Conservation (phyloP, 2,797 vertebrate genomes). For the Eidolon dupreanum region DNA sequence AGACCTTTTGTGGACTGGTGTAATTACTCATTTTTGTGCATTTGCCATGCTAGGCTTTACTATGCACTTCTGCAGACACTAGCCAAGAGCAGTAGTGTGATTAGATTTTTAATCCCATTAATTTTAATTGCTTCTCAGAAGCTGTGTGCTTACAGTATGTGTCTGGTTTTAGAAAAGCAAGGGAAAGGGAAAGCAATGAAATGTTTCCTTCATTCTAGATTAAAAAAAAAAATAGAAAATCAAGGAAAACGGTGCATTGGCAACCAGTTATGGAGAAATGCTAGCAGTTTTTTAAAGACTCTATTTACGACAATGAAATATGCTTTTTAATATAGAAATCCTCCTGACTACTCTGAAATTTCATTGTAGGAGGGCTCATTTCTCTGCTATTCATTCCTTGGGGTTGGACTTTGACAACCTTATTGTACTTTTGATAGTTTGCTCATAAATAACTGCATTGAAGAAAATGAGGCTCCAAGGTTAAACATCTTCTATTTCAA, state of each 20-base stretch:
- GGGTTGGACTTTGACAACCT: slow-evolving; percentile 4
- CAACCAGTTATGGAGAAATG: background rate
- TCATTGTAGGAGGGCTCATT: background rate
- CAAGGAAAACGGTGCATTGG: background rate
- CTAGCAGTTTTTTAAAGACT: background rate
- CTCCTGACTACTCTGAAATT: slow-evolving; percentile 20
- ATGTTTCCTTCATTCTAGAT: slow-evolving; percentile 28
- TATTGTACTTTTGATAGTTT: slow-evolving; percentile 23
- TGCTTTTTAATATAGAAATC: background rate
- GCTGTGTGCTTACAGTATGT: slow-evolving; percentile 66
- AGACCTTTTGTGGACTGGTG: background rate
- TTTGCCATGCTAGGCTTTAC: slow-evolving; percentile 48
- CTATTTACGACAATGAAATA: background rate
- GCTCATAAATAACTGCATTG: slow-evolving; percentile 36
- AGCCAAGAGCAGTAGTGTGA: slow-evolving; percentile 67
- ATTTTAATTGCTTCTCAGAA: slow-evolving; percentile 77
- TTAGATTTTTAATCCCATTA: slow-evolving; percentile 77
- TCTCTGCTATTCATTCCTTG: background rate
- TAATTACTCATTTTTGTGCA: slow-evolving; percentile 65
- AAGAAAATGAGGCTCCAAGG: background rate
- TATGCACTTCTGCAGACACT: slow-evolving; percentile 24
- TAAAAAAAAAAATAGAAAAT: slow-evolving; percentile 11
- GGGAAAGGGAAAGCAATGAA: slow-evolving; percentile 42
- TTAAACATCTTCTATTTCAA: slow-evolving; percentile 61
- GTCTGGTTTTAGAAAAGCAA: slow-evolving; percentile 60